Base-by-base conservation (phyloP, 2,113 vertebrate genomes). In the Pycnonotus jocosus region DNA sequence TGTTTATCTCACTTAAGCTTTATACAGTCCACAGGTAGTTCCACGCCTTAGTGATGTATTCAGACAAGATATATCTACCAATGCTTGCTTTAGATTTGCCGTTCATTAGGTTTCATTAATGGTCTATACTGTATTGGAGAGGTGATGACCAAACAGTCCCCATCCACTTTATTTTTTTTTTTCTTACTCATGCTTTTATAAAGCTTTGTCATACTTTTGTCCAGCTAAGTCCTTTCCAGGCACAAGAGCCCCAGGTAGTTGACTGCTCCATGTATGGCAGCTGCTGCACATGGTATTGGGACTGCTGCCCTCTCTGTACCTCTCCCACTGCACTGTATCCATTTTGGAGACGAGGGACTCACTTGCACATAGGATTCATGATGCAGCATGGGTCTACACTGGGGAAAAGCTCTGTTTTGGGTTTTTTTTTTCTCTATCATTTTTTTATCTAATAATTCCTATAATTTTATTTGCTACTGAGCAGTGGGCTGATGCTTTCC, bases 271-370 rank as follows among this genome's bases (percentile, higher is more conserved):
- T 2, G 21, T 18, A 7, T 27, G 51, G 79, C n/a, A 82, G n/a
- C 37, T 53, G n/a, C 16, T n/a, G 30, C 38, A 33, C 53, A 42
- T 0, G 1, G 13, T 45, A 0, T 20, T 2, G 0, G 18, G 48
- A 2, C 64, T 48, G 37, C 60, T 48, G n/a, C 37, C 28, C 6
- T 7, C 66, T 65, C 68, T 0, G 0, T 45, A 23, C 15, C 8
- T 62, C 57, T 79, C 37, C 57, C 44, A 44, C 14, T 47, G 35
- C 15, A 7, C 12, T 44, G 33, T 14, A 12, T 7, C 10, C 1
- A 1, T 62, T 64, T 37, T 44, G 61, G 66, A 56, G 27, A 33
- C 33, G 22, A 14, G 8, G 40, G 10, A 60, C 42, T 62, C 51
- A n/a, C 6, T 23, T 27, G 22, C 7, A 1, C 6, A 3, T 11